Evolutionary conservation across 2,113 vertebrate species (phyloP).

Genomic region (Phalacrocorax carbo): DNA sequence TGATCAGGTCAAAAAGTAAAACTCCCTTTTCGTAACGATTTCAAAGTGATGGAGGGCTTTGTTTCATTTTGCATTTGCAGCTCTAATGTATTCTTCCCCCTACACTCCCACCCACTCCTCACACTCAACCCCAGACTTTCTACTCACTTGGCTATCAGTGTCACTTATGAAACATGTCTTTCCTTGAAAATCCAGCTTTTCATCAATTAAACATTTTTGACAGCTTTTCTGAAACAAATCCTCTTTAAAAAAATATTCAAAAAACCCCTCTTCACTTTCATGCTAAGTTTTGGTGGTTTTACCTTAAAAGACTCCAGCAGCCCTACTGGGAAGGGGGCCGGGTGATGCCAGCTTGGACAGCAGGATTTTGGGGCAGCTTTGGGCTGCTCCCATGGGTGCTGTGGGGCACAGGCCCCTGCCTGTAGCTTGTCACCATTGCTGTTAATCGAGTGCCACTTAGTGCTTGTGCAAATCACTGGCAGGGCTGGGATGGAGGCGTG

Average conservation of each 20-base stretch:
- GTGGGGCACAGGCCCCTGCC: background rate
- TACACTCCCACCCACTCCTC: slow-evolving; percentile 52
- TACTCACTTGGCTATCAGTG: slow-evolving; percentile 62
- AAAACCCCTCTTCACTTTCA: background rate
- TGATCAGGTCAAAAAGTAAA: slow-evolving; percentile 4
- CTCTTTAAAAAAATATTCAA: background rate
- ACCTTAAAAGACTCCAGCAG: background rate
- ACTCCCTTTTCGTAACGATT: background rate
- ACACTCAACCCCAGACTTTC: slow-evolving; percentile 36
- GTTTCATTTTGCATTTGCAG: slow-evolving; percentile 39
- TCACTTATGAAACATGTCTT: slow-evolving; percentile 48
- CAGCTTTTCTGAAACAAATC: slow-evolving; percentile 55
- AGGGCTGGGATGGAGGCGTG: fast-evolving
- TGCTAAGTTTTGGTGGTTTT: background rate
- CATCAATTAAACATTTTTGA: slow-evolving; percentile 70
- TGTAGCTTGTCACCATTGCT: background rate
- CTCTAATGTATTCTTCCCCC: slow-evolving; percentile 48
- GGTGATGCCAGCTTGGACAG: background rate
- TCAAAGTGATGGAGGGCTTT: background rate
- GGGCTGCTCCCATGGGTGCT: background rate
- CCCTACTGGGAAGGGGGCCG: fast-evolving
- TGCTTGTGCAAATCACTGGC: background rate
- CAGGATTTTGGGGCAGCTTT: background rate
- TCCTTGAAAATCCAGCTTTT: slow-evolving; percentile 55
- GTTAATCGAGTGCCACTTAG: background rate